Base-by-base conservation (phyloP, 1,140 invertebrate genomes). In the Dendroctonus ponderosae region DNA sequence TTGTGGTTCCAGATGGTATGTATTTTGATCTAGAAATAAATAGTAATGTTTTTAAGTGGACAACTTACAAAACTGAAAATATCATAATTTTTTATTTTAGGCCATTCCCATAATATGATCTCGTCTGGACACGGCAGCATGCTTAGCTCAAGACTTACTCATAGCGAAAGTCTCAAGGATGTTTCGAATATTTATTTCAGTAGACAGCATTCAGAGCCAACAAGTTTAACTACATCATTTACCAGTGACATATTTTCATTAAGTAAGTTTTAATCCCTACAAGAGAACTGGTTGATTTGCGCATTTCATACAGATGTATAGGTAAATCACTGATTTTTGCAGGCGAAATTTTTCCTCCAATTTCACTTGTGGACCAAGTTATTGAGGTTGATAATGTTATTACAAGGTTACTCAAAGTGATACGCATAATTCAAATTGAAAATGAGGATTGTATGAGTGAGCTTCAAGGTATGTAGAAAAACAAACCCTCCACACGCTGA, bases 361-460 rank as follows among this genome's bases (percentile, higher is more conserved):
- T 81, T 66, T 78, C 82, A 6, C 80, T 89, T 7, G 85, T 89
- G 15, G 87, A 89, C 79, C 87, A 89, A 82, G 87, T 89, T 5
- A 89, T 89, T 62, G 85, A 89, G 11, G 87, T 89, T 38, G 88
- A 91, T 78, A 88, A 87, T 78, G 79, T 90, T 11, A 83, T 91
- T 6, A 89, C 88, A 0, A 88, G 87, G 56, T 59, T 91, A 71
- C 80, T 91, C 61, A 89, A 89, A 72, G 88, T 91, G 51, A 80
- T 91, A 69, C 81, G 86, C 49, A 85, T 90, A 15, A 88, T 89
- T 68, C 87, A 89, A 74, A 75, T 86, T 59, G 85, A 88, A 67
- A 87, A 86, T 70, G 86, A 89, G 67, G 85, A 82, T 14, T 85
- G 82, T 71, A 85, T 86, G 73, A 83, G 84, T 66, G 85, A 87